Evolutionary conservation across 2,113 vertebrate species (phyloP).

Genomic region (Alosa alosa): DNA sequence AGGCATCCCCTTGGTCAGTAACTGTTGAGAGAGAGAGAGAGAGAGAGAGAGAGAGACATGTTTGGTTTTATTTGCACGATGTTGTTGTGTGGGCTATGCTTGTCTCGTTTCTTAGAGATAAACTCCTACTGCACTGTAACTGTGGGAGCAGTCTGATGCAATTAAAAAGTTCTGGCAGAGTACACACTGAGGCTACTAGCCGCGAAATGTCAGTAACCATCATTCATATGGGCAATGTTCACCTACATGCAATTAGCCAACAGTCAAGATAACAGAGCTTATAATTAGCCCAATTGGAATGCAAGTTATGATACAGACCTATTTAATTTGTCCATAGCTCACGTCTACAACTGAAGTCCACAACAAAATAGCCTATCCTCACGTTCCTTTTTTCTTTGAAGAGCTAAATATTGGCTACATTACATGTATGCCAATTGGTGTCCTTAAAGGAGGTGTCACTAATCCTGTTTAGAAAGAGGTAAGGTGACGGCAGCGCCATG

Average conservation of each 20-base stretch:
- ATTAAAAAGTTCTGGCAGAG: slow-evolving; percentile 12
- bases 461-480: too few species aligned
- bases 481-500: not conserved
- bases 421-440: too few species aligned
- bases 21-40: slow-evolving; percentile 1
- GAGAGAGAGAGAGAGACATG: not conserved
- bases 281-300: not conserved
- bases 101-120: not conserved
- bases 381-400: too few species aligned
- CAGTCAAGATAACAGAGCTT: not conserved
- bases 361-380: too few species aligned
- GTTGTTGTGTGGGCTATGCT: not conserved
- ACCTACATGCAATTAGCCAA: not conserved
- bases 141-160: not conserved
- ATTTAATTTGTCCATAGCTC: not conserved
- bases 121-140: not conserved
- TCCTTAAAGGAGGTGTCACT: too few species aligned
- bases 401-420: too few species aligned
- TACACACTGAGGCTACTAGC: not conserved
- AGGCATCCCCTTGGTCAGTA: not conserved
- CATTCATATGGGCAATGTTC: not conserved
- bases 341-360: not conserved
- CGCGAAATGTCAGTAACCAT: not conserved
- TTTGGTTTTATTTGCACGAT: not conserved
- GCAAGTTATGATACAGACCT: not conserved